A percentile compares a stretch with the other conserved stretches of the same genome.
Evolutionary conservation across 2,797 vertebrate species (phyloP).

Genomic region (Diplodus puntazzo): DNA sequence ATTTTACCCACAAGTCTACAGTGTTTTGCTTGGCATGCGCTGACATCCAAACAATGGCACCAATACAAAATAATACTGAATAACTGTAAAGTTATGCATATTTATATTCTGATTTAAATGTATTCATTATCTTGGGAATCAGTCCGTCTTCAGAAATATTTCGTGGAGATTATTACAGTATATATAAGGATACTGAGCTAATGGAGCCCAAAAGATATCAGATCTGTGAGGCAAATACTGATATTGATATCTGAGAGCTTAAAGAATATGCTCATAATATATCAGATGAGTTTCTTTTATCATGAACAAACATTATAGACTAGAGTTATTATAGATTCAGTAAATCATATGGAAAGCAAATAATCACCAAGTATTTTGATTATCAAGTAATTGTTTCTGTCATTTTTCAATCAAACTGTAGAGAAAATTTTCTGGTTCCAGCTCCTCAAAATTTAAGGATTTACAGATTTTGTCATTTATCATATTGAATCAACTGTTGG

Average conservation of each 20-base stretch:
- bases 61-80: not conserved
- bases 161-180: slow-evolving; percentile 1
- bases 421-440: no score
- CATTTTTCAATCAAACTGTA: no score
- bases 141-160: not conserved
- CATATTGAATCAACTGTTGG: no score
- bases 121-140: not conserved
- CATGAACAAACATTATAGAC: no score
- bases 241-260: not conserved
- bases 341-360: no score
- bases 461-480: no score
- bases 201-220: not conserved
- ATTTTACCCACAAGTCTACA: not conserved
- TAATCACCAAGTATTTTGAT: no score
- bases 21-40: not conserved
- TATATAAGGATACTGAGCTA: slow-evolving; percentile 11
- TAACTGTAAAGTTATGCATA: not conserved
- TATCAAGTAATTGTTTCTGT: no score
- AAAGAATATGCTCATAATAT: no score
- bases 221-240: not conserved
- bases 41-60: not conserved
- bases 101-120: not conserved
- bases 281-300: no score
- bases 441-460: no score
- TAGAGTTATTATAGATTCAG: no score